Conservation (phyloP, 1,140 invertebrate genomes). For the Trypoxylus dichotomus region DNA sequence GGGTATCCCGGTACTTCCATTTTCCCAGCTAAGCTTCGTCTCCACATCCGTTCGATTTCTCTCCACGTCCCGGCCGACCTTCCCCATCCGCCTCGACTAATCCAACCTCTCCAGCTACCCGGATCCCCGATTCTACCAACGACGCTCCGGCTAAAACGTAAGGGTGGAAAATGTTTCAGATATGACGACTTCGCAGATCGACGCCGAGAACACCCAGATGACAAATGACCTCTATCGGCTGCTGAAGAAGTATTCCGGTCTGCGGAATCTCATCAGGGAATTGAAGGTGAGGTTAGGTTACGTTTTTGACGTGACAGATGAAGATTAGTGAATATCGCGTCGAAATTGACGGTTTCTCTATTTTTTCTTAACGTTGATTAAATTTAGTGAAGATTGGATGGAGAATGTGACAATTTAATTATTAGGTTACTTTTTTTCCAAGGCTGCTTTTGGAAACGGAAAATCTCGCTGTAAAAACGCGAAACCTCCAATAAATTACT, state of each 20-base stretch:
- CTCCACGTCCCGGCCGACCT: background rate
- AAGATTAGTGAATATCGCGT: too few relatives aligned
- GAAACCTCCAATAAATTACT: too few relatives aligned
- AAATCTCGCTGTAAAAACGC: too few relatives aligned
- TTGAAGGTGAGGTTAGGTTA: constrained; percentile 71
- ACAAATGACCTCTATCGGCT: constrained; percentile 90
- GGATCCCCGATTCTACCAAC: background rate
- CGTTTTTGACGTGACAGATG: background rate
- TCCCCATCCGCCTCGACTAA: background rate
- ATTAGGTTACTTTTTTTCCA: too few relatives aligned
- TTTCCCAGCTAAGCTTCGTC: background rate
- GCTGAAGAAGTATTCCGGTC: constrained; percentile 86
- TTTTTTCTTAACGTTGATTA: too few relatives aligned
- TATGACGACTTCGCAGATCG: constrained; percentile 90
- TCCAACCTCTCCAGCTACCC: background rate
- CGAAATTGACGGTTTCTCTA: too few relatives aligned
- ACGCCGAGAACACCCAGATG: constrained; percentile 91
- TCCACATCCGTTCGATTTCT: too few relatives aligned
- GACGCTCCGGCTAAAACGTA: background rate
- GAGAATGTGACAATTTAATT: too few relatives aligned
- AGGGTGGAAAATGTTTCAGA: constrained; percentile 60
- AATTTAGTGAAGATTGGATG: too few relatives aligned
- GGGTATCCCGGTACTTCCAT: background rate
- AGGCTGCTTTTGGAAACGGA: too few relatives aligned
- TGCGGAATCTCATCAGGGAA: constrained; percentile 84